Conservation (phyloP, 1,140 invertebrate species). For the Trichomalopsis sarcophagae region DNA sequence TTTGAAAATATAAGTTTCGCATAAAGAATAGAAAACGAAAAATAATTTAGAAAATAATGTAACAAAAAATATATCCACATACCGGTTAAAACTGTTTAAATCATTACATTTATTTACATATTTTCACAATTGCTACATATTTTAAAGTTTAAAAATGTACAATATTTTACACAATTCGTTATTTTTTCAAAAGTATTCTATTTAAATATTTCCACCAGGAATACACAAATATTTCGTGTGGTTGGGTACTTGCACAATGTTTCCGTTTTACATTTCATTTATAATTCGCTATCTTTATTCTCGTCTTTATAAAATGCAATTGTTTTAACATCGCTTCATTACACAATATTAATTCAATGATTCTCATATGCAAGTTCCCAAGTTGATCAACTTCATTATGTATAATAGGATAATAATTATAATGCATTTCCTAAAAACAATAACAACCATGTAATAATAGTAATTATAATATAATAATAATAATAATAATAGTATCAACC, state of each 20-base stretch:
- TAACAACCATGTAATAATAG: conserved; percentile 19
- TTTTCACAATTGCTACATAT: conserved; percentile 45
- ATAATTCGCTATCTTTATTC: not conserved
- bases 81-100: conserved; percentile 26
- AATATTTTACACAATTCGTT: conserved; percentile 25
- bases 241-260: conserved; percentile 17
- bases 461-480: not conserved
- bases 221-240: conserved; percentile 23
- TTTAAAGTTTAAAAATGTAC: conserved; percentile 21
- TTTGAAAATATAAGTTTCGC: not conserved
- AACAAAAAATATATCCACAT: not conserved
- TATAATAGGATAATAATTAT: conserved; percentile 15
- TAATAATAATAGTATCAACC: conserved; percentile 17
- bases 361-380: conserved; percentile 18
- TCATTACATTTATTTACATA: conserved; percentile 41
- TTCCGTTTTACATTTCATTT: not conserved
- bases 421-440: conserved; percentile 15
- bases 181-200: conserved; percentile 17
- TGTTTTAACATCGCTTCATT: not conserved
- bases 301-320: not conserved
- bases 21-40: not conserved
- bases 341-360: not conserved
- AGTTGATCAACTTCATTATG: not conserved
- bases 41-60: conserved; percentile 16
- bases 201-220: conserved; percentile 31